A percentile compares a stretch with the other conserved stretches of the same genome.
Evolutionary conservation across 2,888 invertebrate genomes (phyloP).

Genomic region (Cephus runcator): DNA sequence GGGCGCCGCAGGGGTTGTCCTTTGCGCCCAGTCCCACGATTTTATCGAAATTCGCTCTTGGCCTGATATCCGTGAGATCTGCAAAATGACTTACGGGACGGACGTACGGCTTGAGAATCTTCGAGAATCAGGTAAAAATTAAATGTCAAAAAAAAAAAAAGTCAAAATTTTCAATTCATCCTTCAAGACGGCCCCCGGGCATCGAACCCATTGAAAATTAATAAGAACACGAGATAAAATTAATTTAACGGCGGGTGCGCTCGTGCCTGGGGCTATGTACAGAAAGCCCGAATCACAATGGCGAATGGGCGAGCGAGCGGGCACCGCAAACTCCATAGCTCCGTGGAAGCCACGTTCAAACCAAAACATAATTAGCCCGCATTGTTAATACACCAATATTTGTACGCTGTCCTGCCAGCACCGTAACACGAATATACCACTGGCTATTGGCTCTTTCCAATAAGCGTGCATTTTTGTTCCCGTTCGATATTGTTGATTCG

Average conservation of each 20-base stretch:
- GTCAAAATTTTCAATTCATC: not conserved
- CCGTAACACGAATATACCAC: slow-evolving; percentile 29
- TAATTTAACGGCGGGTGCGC: slow-evolving; percentile 62
- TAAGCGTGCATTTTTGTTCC: slow-evolving; percentile 16
- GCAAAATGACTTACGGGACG: no score
- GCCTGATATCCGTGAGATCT: not conserved
- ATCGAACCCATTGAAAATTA: slow-evolving; percentile 50
- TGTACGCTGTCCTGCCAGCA: slow-evolving; percentile 59
- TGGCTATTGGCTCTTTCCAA: slow-evolving; percentile 13
- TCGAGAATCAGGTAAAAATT: no score
- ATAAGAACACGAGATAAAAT: slow-evolving; percentile 63
- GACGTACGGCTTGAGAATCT: no score
- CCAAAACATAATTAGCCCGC: slow-evolving; percentile 66
- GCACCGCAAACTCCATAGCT: slow-evolving; percentile 50
- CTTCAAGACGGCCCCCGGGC: slow-evolving; percentile 23
- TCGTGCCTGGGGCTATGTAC: slow-evolving; percentile 58
- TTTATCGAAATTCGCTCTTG: not conserved
- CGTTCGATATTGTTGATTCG: slow-evolving; percentile 20
- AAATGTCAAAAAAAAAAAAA: no score
- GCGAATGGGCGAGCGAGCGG: slow-evolving; percentile 53
- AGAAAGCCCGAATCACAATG: slow-evolving; percentile 62
- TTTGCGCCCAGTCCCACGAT: slow-evolving; percentile 16
- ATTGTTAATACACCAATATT: slow-evolving; percentile 66
- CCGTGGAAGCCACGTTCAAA: slow-evolving; percentile 36
- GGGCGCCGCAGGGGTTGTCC: slow-evolving; percentile 55